These are phyloP conservation scores for Nasonia oneida DNA, from an alignment of 2,888 invertebrate species.

Conservation along the genomic window DNA sequence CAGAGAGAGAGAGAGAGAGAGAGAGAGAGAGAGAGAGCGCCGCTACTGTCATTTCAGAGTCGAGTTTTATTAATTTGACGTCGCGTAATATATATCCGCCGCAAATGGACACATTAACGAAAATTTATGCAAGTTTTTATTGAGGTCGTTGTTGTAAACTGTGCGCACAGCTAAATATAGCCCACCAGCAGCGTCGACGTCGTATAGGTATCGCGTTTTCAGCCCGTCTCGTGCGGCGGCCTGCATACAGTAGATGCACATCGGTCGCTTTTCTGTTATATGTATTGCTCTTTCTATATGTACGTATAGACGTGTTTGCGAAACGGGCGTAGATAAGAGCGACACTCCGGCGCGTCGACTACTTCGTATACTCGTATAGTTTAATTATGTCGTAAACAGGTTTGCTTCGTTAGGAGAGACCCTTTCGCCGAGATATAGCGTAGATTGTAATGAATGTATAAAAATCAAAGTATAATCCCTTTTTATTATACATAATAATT, in stretches of 20 bases:
- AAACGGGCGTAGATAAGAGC: too few species aligned
- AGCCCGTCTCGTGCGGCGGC: not conserved
- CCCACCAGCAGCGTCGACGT: not conserved
- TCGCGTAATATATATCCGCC: not conserved
- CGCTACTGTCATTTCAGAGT: not conserved
- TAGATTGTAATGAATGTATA: too few species aligned
- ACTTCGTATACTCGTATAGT: not conserved
- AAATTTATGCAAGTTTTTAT: constrained; percentile 18
- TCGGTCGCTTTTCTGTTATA: not conserved
- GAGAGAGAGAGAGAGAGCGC: not conserved
- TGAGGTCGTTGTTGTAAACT: constrained; percentile 7
- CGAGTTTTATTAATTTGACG: not conserved
- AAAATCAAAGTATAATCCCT: too few species aligned
- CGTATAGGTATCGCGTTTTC: not conserved
- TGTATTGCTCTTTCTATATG: not conserved
- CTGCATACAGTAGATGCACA: too few species aligned
- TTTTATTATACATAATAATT: too few species aligned
- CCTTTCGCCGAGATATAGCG: too few species aligned
- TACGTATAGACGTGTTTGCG: too few species aligned
- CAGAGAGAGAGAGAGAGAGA: too few species aligned
- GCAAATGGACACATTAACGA: constrained; percentile 14
- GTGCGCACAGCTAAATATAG: not conserved
- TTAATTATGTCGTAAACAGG: constrained; percentile 4
- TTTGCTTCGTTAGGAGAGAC: not conserved
- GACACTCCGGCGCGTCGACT: too few species aligned